Base-by-base conservation (phyloP, 92 coral and sea anemone genomes). In the Actinernus sp. region DNA sequence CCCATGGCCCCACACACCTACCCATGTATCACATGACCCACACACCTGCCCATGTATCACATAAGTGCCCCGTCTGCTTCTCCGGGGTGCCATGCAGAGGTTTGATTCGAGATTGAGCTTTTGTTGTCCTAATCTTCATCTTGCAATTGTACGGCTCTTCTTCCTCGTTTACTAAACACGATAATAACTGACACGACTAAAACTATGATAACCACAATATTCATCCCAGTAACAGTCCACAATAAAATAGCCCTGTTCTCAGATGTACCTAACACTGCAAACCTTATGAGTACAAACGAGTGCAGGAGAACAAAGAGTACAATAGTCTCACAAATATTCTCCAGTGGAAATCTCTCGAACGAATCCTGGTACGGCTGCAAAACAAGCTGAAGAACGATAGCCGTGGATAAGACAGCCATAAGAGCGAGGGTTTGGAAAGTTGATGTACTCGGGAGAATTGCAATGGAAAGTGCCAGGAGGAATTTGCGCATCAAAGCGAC, bases 391-490 rank as follows among this genome's bases (percentile, higher is more conserved):
- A 81, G 49, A 32, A 59, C 60, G 20, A 86, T n/a, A 5, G 53
- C 55, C 3, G 26, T 25, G 21, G 65, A 19, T 31, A 81, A 43
- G 13, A 86, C 68, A 1, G 56, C 29, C 27, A 79, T 48, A 18
- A 86, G 68, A 9, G 61, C 78, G 13, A 81, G 29, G 5, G 81
- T 75, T 68, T 68, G 87, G 58, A 63, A 73, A 1, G 68, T 26
- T 23, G 83, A 67, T 0, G 49, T 39, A 4, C 65, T 63, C 27
- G 69, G 50, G n/a, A 86, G 31, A 3, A 86, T 18, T 21, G 92
- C 66, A 3, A 86, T 50, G 14, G 68, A 53, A 38, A 56, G 56
- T 1, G 93, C 93, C n/a, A 87, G 50, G 2, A 87, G 32, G 61
- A 87, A 71, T 21, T 85, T 76, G 40, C 80, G 44, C 17, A 66